phyloP scores from a whole-genome alignment of 2,888 invertebrate species.

The Pilophorus perplexus region DNA sequence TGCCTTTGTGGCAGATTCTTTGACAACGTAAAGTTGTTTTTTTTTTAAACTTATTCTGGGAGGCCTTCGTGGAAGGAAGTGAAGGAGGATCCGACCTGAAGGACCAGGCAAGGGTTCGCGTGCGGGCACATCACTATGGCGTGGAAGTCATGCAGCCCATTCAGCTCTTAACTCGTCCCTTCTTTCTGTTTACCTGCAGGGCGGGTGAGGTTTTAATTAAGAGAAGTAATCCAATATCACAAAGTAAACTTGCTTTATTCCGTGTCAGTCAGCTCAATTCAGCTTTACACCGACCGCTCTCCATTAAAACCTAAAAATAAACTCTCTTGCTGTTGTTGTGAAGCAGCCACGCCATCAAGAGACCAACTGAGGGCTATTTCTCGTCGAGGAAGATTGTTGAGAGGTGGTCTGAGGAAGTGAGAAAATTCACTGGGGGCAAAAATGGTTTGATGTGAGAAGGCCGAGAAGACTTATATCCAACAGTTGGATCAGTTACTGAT shows the following conservation, averaged over 20 bases:
- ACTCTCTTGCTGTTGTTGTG: too few relatives aligned
- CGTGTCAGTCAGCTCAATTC: neutral
- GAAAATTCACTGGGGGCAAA: neutral
- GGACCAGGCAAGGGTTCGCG: too few relatives aligned
- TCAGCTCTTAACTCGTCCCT: neutral
- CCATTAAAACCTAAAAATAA: too few relatives aligned
- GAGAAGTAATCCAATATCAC: constrained; percentile 18
- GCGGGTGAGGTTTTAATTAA: constrained; percentile 12
- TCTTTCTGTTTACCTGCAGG: neutral
- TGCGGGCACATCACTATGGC: constrained; percentile 2
- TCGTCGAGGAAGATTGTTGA: neutral
- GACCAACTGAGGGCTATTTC: neutral
- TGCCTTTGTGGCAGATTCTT: too few relatives aligned
- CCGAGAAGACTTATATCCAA: too few relatives aligned
- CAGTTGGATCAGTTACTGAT: too few relatives aligned
- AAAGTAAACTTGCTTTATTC: constrained; percentile 6
- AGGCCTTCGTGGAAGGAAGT: too few relatives aligned
- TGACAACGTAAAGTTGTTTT: too few relatives aligned
- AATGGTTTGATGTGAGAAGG: neutral
- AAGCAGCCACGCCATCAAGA: neutral
- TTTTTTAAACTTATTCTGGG: too few relatives aligned
- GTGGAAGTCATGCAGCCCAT: constrained; percentile 12
- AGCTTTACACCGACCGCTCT: neutral
- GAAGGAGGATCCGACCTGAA: too few relatives aligned
- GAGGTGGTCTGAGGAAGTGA: neutral